Evolutionary conservation across 2,797 vertebrate genomes (phyloP), one percentile per base, ranked within the genome.

Genomic region (Nyctalus aviator): DNA sequence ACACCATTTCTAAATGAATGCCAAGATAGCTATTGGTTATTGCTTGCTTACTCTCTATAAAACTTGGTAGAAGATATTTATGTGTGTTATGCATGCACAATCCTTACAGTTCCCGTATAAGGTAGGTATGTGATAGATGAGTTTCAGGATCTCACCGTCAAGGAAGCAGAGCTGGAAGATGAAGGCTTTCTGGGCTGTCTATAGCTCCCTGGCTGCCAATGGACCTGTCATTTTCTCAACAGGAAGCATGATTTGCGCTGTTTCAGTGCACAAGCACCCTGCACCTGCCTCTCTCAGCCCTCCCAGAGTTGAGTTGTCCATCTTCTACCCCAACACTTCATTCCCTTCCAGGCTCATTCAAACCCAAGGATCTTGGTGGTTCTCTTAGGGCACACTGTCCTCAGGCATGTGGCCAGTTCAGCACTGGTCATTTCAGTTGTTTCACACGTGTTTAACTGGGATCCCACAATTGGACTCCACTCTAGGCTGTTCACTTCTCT

Each of bases 241-340:
- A 18, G 20, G 23, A 90, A n/a, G 46, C 35, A n/a, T 66, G 57
- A 48, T 44, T 55, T 32, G 6, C 9, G 5, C 21, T 14, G 6
- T 6, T 32, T 20, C 15, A 0, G 11, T 5, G 23, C 30, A 4
- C 25, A 3, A 12, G 81, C 46, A 23, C 20, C 18, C 2, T 8
- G 30, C 9, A 21, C 69, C 37, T 53, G 44, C 76, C 23, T 25
- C 11, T 1, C 13, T 23, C 20, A 4, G 32, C 6, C 27, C 11
- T 35, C 35, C 4, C n/a, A 4, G 4, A 1, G 18, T 48, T 13
- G 9, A 0, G 15, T 30, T 30, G 35, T 44, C 59, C 46, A 30
- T 27, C 35, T 48, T 21, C 15, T 11, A 5, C 1, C 32, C 4
- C 6, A 46, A 17, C 8, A 3, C 18, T 25, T 21, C 21, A 6